A percentile compares a stretch with the other conserved stretches of the same genome.
phyloP scores from a whole-genome alignment of 2,797 vertebrate species.

The Neostethus bicornis region DNA sequence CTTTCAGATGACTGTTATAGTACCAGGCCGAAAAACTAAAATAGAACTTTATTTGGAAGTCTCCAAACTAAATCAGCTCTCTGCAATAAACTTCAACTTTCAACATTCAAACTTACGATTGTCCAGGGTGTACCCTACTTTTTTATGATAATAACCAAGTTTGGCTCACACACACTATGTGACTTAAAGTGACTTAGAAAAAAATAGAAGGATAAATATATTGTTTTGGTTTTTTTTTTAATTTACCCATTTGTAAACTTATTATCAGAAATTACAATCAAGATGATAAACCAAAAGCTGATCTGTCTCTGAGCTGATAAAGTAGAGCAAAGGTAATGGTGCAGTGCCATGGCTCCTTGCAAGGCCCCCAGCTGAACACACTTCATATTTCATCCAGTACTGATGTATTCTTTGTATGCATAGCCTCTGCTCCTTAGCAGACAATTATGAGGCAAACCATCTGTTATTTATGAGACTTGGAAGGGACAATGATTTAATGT shows the following conservation, averaged over 20 bases:
- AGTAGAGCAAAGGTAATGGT: constrained; percentile 59
- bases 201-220: no score
- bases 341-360: constrained; percentile 29
- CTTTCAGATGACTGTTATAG: no score
- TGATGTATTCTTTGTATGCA: constrained; percentile 49
- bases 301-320: constrained; percentile 41
- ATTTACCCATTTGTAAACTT: constrained; percentile 20
- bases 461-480: constrained; percentile 60
- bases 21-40: no score
- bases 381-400: constrained; percentile 41
- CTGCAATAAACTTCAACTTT: no score
- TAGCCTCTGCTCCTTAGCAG: constrained; percentile 28
- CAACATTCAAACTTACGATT: no score
- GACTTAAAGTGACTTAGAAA: no score
- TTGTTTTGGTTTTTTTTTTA: constrained; percentile 10
- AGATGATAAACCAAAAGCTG: constrained; percentile 27
- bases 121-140: no score
- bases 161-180: no score
- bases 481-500: constrained; percentile 40
- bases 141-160: no score
- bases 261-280: constrained; percentile 23
- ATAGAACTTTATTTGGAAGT: no score
- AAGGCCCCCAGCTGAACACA: constrained; percentile 23
- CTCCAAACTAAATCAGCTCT: no score
- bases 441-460: constrained; percentile 50